phyloP scores from a whole-genome alignment of 1,140 invertebrate species.

The Drosophila fuyamai region DNA sequence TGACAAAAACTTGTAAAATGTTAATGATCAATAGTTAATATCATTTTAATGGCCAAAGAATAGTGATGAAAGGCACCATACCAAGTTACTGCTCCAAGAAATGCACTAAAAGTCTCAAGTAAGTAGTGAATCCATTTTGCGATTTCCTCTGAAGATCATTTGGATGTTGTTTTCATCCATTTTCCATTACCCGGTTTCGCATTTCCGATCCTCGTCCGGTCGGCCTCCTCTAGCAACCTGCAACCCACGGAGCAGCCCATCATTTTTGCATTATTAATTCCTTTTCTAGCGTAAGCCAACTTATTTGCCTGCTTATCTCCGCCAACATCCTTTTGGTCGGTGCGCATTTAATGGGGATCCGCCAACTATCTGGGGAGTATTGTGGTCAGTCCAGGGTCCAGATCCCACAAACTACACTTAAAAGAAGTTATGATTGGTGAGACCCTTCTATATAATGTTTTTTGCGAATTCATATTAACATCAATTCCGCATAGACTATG shows the following conservation, averaged over 20 bases:
- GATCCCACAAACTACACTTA: conserved; percentile 8
- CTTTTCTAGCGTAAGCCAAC: conserved; percentile 47
- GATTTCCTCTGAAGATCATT: conserved; percentile 27
- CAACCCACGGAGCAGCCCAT: conserved; percentile 17
- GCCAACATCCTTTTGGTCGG: conserved; percentile 59
- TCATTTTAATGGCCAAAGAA: neutral
- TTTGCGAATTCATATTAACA: too few relatives aligned
- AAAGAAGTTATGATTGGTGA: neutral
- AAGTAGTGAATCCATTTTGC: conserved; percentile 7
- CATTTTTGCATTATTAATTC: conserved; percentile 55
- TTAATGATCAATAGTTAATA: neutral
- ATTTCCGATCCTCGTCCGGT: conserved; percentile 25
- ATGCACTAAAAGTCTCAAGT: neutral
- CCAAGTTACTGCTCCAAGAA: neutral
- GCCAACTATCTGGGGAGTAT: conserved; percentile 28
- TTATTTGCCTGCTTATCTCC: conserved; percentile 71
- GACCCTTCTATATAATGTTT: too few relatives aligned
- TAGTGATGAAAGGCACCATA: neutral
- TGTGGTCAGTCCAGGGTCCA: conserved; percentile 13
- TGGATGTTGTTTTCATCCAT: conserved; percentile 2
- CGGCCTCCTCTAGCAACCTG: conserved; percentile 4
- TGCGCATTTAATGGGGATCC: conserved; percentile 54
- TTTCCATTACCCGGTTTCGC: conserved; percentile 13
- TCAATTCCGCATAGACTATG: too few relatives aligned
- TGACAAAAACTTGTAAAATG: neutral